phyloP scores from a whole-genome alignment of 1,140 invertebrate species.

The Atta cephalotes region DNA sequence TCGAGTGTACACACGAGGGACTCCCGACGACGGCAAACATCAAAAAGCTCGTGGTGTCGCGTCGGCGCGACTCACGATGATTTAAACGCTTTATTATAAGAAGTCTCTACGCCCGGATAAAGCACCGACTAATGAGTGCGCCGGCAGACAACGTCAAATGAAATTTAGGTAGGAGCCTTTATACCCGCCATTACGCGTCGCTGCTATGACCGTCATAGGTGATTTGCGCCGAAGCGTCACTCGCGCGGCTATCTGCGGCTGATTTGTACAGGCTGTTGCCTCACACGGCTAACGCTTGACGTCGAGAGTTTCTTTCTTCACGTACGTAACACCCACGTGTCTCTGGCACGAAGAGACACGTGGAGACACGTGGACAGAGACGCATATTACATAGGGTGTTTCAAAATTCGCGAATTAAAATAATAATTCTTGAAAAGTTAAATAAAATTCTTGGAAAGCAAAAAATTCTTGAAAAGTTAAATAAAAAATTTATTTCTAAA shows the following conservation, averaged over 20 bases:
- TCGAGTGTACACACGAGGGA: slow-evolving; percentile 55
- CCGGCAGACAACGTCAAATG: slow-evolving; percentile 41
- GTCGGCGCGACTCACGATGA: slow-evolving; percentile 59
- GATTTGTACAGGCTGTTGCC: neutral
- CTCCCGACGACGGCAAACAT: slow-evolving; percentile 72
- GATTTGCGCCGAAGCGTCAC: slow-evolving; percentile 14
- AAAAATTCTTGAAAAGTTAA: too few species aligned
- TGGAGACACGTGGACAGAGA: too few species aligned
- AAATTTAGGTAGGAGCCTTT: slow-evolving; percentile 52
- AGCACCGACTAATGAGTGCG: slow-evolving; percentile 66
- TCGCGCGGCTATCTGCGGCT: slow-evolving; percentile 4
- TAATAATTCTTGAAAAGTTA: too few species aligned
- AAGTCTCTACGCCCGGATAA: slow-evolving; percentile 23
- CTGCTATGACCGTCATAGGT: neutral
- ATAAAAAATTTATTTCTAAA: too few species aligned
- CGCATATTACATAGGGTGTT: neutral
- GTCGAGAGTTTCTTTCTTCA: neutral
- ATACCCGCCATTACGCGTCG: slow-evolving; percentile 19
- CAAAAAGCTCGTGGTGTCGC: slow-evolving; percentile 73
- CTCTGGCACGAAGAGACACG: neutral
- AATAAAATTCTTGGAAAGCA: too few species aligned
- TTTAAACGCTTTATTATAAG: slow-evolving; percentile 67
- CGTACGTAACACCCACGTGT: neutral
- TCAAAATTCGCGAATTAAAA: too few species aligned
- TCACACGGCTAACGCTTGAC: neutral